Evolutionary conservation across 2,797 vertebrate genomes (phyloP), one percentile per base, ranked within the genome.

Genomic region (Trachurus trachurus): DNA sequence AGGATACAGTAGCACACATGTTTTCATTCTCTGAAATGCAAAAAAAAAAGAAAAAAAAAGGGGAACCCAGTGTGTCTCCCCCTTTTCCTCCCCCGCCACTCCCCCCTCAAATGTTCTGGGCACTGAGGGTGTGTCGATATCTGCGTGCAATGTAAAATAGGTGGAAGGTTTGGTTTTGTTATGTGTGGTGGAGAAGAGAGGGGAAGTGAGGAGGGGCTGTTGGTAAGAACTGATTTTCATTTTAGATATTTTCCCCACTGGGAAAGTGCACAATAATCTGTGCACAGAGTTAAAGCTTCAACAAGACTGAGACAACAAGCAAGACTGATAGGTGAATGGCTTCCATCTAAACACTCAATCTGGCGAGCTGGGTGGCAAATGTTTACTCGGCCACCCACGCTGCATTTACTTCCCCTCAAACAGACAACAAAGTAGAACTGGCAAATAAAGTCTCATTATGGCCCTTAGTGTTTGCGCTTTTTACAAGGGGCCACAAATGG

Each of bases 301-400:
- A 19, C 0, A 17, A 34, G 31, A 34, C 31, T 34, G 31, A 34
- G 31, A 34, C 31, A 34, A 52, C 6, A 37, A 16, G 74, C 78
- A 60, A 54, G 61, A 68, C 26, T 62, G 71, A 81, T 54, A 50
- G 54, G 22, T 62, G 49, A 84, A 83, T 61, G 34, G 58, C 56
- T 59, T 39, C 56, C 47, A 71, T 82, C 34, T 54, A 49, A 83
- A 80, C 49, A 60, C 56, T 83, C 58, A 26, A 26, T 80, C 57
- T 54, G 59, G 62, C 74, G 84, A 70, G 75, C 71, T 86, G 75
- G 83, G 80, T 84, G 80, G 83, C 65, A 84, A 87, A 84, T 74
- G 64, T 85, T 87, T 85, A 29, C 68, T 59, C 0, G 45, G 62
- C 84, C 88, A 82, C 86, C 87, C 84, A 89, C 86, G 21, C 56